phyloP scores from a whole-genome alignment of 2,113 vertebrate species.

The Poeciliopsis turrubarensis region DNA sequence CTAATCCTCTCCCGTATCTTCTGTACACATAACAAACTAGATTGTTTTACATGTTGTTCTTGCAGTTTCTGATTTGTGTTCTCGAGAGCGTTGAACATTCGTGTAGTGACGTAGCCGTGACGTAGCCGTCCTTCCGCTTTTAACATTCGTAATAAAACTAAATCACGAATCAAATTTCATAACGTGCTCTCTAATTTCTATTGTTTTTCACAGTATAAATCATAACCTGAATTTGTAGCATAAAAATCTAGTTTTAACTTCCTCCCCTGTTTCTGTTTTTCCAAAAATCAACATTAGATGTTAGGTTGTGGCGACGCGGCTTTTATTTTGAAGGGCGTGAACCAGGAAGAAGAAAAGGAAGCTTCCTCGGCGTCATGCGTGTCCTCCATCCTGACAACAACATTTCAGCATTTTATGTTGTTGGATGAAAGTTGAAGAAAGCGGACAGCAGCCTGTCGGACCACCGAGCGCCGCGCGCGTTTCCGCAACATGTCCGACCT shows the following conservation, averaged over 20 bases:
- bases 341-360: conserved; percentile 17
- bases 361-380: background rate
- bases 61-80: background rate
- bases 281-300: no score
- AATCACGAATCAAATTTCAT: background rate
- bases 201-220: background rate
- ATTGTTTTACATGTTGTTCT: background rate
- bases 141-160: background rate
- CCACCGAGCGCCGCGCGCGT: rapidly evolving
- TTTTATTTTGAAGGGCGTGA: conserved; percentile 51
- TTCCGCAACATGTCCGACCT: conserved; percentile 49
- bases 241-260: no score
- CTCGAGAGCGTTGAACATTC: background rate
- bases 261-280: background rate
- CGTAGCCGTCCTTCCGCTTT: background rate
- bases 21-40: no score
- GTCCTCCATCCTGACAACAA: background rate
- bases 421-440: background rate
- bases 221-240: background rate
- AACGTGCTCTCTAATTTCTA: background rate
- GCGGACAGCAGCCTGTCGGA: no score
- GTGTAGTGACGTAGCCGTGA: background rate
- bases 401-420: background rate
- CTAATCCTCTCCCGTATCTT: no score
- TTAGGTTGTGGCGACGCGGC: background rate